A percentile compares a stretch with the other conserved stretches of the same genome.
Conservation (phyloP, 35 echinoderm and acorn worm genomes). For the Nesometra sesokonis region DNA sequence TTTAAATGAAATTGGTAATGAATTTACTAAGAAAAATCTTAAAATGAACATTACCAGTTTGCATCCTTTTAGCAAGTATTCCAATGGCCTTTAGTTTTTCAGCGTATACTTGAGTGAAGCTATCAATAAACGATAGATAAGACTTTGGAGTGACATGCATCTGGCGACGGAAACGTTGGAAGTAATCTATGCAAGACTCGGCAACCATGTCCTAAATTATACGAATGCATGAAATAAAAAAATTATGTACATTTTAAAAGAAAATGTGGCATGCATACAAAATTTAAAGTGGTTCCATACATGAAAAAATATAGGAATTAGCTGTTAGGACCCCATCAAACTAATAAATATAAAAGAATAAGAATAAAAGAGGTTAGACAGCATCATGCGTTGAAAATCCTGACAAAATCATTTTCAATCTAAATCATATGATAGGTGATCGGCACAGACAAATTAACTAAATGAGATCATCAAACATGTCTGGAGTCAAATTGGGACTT, state of each 20-base stretch:
- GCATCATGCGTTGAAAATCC: too few species aligned
- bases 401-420: too few species aligned
- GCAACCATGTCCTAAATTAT: constrained; percentile 68
- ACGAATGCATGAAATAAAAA: neutral
- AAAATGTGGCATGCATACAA: too few species aligned
- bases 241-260: neutral
- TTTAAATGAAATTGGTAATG: too few species aligned
- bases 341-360: too few species aligned
- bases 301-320: neutral
- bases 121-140: constrained; percentile 91
- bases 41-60: constrained; percentile 51
- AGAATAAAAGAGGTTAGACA: too few species aligned
- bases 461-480: too few species aligned
- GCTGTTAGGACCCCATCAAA: too few species aligned
- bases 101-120: constrained; percentile 81
- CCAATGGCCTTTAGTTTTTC: constrained; percentile 80
- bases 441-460: too few species aligned
- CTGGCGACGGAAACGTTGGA: constrained; percentile 86
- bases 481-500: too few species aligned
- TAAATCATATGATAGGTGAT: too few species aligned
- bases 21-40: too few species aligned
- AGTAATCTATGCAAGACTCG: constrained; percentile 86
- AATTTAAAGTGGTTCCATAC: neutral
- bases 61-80: constrained; percentile 80
- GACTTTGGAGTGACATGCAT: constrained; percentile 95